Evolutionary conservation across 1,140 invertebrate species (phyloP), one percentile per base, ranked within the genome.

Genomic region (Saccostrea cuccullata): DNA sequence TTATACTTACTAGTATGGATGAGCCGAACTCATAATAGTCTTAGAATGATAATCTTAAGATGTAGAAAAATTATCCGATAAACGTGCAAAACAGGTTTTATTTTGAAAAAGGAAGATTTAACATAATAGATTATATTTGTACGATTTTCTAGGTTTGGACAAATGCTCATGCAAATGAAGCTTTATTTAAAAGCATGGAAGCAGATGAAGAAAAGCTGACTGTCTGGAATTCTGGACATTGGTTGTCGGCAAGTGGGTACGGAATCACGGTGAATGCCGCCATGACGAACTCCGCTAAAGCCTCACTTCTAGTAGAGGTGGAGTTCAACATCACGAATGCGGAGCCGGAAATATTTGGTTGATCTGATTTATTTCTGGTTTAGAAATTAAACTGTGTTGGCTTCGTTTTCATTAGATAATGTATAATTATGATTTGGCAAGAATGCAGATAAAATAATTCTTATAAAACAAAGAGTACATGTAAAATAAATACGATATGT

Each of bases 231-330:
- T 77, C 67, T 82, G 89, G 89, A 20, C 89, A 90, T 55, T 90
- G 86, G 89, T 67, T 90, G 84, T 58, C 84, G 17, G 55, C 70
- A 36, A 58, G 85, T 60, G 8, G 60, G n/a, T 40, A 58, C 26
- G 73, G 60, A 23, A 55, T 90, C 6, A 56, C 84, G 3, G 55
- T 90, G 9, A 64, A 90, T 58, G 86, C 82, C 4, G 89, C 89
- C n/a, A 90, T 90, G 89, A 90, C 89, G 13, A 90, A 90, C 40
- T 60, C 82, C 23, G 89, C 70, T 0, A 90, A 90, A 60, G 89
- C 89, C 11, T 90, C 89, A 0, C 85, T 90, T 1, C 36, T 90
- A 9, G 89, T 90, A 6, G 84, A 87, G 67, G 56, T 90, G 5
- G 73, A 58, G 70, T 90, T 70, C 47, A 90, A 87, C 70, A 36